Evolutionary conservation across 2,888 invertebrate genomes (phyloP), one percentile per base, ranked within the genome.

Genomic region (Congeria kusceri): DNA sequence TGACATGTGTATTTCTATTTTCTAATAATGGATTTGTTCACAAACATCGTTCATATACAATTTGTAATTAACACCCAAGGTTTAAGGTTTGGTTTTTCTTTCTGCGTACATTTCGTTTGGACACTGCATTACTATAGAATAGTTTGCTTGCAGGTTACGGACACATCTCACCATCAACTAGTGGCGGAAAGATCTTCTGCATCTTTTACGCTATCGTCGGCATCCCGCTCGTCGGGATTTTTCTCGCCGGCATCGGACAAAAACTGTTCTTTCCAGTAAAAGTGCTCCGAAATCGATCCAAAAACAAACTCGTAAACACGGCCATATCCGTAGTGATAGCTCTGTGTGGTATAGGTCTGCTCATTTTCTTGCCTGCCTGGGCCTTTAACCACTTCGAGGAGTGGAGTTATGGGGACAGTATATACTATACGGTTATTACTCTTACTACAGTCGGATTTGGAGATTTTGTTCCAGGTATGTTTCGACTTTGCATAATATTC

Each of bases 391-490:
- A 66, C 20, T 56, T 77, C 5, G 89, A 90, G 69, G 83, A 78
- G 11, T 91, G 91, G 91, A 79, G 83, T 3, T 87, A 85, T 63
- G 65, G 80, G 20, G 88, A 88, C 44, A 64, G 87, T 1, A 57
- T 90, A 1, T 91, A 91, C 68, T 91, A 86, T 49, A 70, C 77
- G 15, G 76, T 89, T 20, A 82, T 89, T 13, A 88, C 91, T 0
- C 63, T 90, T 5, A 88, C 89, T 32, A 91, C 91, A 1, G 74
- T 90, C 3, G 91, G 91, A 9, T 91, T 91, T 59, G 91, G 87
- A 18, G 90, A 91, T 66, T 88, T 83, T 65, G 88, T 90, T 3
- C 83, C 87, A 57, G 89, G 90, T 90, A 86, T 64, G 74, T 53
- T 39, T 11, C 39, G 1, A 15, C 1, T 39, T 39, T 39, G n/a